Percentiles rank a stretch among this genome's conserved stretches.
Evolutionary conservation across 2,113 vertebrate genomes (phyloP).

Genomic region (Macquaria australasica): DNA sequence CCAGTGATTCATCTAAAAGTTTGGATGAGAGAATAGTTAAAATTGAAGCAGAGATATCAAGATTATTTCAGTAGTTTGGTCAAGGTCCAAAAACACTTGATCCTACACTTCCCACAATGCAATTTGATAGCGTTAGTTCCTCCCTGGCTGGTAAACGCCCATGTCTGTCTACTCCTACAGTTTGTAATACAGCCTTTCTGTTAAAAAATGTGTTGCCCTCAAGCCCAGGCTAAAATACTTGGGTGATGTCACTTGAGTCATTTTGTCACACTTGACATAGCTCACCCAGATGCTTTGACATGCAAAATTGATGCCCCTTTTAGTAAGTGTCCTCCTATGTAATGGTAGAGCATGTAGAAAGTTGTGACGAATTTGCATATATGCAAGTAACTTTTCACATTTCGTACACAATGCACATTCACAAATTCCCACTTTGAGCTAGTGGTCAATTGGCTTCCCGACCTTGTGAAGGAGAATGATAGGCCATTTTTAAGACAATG

Average conservation of each 20-base stretch:
- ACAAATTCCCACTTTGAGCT: neutral
- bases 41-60: neutral
- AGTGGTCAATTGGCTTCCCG: neutral
- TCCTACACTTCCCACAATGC: neutral
- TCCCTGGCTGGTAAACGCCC: neutral
- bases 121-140: neutral
- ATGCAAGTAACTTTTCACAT: neutral
- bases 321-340: neutral
- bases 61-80: too few species aligned
- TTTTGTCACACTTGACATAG: neutral
- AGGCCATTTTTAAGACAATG: constrained; percentile 39
- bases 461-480: constrained; percentile 52
- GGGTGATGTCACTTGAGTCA: neutral
- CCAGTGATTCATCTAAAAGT: neutral
- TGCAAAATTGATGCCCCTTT: neutral
- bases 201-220: neutral
- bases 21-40: neutral
- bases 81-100: too few species aligned
- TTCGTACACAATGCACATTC: neutral
- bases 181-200: neutral
- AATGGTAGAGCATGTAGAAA: neutral
- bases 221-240: too few species aligned
- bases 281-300: neutral
- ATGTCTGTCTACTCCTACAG: neutral
- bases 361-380: neutral